Evolutionary conservation across 2,113 vertebrate genomes (phyloP).

Genomic region (Aramus guarauna): DNA sequence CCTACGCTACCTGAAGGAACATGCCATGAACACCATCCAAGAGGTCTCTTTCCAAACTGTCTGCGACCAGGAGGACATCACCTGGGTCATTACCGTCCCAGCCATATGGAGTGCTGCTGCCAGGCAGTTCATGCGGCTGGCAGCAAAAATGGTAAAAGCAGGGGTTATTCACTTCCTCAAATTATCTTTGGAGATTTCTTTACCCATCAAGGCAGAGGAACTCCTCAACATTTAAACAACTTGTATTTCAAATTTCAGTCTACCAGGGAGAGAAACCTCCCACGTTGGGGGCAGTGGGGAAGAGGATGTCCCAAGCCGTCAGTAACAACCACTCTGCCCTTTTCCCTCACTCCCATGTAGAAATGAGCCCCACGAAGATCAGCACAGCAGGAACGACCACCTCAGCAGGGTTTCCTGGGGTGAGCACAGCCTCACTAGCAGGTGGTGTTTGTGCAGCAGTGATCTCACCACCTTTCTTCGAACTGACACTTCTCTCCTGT

Average conservation of each 20-base stretch:
- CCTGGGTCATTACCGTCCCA: conserved; percentile 63
- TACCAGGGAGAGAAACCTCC: background rate
- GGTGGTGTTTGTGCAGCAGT: background rate
- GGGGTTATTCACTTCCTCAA: background rate
- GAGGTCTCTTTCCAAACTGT: background rate
- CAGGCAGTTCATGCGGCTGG: conserved; percentile 66
- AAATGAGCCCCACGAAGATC: background rate
- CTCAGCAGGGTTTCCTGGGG: background rate
- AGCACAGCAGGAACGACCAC: background rate
- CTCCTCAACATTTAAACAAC: background rate
- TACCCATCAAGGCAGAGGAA: background rate
- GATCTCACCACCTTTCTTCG: background rate
- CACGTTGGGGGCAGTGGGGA: background rate
- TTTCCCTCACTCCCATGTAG: accelerated
- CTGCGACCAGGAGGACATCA: background rate
- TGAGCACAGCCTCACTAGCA: background rate
- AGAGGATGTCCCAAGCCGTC: background rate
- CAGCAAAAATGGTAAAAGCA: conserved; percentile 30
- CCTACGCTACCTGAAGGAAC: background rate
- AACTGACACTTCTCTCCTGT: background rate
- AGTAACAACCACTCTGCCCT: background rate
- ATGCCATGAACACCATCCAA: conserved; percentile 22
- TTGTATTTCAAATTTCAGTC: background rate
- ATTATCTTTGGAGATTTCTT: background rate
- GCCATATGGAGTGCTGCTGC: conserved; percentile 57